These are phyloP conservation scores for Lasaia peninsularis DNA, from an alignment of 1,140 invertebrate genomes.

Conservation along the genomic window DNA sequence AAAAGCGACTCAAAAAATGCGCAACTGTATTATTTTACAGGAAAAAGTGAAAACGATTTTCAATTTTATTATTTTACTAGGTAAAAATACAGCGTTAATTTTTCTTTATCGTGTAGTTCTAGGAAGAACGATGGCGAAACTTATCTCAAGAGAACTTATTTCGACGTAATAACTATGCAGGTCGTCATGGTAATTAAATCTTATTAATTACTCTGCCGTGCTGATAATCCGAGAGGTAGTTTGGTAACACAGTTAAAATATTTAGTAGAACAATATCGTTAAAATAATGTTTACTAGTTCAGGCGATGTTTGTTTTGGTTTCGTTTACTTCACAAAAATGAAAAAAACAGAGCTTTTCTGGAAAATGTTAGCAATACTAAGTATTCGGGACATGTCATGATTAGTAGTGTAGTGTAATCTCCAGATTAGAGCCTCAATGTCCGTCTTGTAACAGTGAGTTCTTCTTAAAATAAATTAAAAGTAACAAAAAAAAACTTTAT, in stretches of 20 bases:
- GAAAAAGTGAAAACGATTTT: too few relatives aligned
- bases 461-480: too few relatives aligned
- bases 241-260: neutral
- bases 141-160: neutral
- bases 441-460: too few relatives aligned
- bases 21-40: too few relatives aligned
- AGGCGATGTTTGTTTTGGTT: too few relatives aligned
- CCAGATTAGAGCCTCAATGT: too few relatives aligned
- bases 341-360: too few relatives aligned
- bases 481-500: too few relatives aligned
- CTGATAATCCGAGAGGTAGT: neutral
- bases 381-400: too few relatives aligned
- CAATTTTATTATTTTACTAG: neutral
- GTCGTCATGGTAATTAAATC: constrained; percentile 7
- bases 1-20: neutral
- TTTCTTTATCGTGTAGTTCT: neutral
- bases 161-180: constrained; percentile 11
- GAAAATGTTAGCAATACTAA: too few relatives aligned
- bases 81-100: neutral
- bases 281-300: neutral
- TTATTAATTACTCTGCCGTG: neutral
- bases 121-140: neutral
- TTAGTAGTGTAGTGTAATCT: too few relatives aligned
- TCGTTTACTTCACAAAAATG: too few relatives aligned
- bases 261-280: neutral